phyloP scores from a whole-genome alignment of 2,113 vertebrate genomes.

The Cephalopholis sonnerati region DNA sequence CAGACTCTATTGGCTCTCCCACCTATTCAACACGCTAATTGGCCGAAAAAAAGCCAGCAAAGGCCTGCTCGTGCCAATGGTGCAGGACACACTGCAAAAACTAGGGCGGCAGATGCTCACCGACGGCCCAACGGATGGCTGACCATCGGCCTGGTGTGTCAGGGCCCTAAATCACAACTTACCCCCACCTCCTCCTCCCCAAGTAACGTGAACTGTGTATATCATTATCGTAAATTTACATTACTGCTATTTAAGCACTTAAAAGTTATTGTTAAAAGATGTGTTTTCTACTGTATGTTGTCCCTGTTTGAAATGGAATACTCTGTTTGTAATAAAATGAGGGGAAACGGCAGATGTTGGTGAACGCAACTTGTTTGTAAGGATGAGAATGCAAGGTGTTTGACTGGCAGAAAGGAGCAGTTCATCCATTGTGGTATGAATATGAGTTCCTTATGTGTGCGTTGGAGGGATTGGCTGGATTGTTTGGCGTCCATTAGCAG shows the following conservation, averaged over 20 bases:
- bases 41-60: no score
- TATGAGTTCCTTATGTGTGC: constrained; percentile 44
- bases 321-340: constrained; percentile 76
- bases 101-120: no score
- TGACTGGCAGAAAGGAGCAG: constrained; percentile 10
- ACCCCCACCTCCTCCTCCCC: background rate
- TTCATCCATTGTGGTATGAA: constrained; percentile 11
- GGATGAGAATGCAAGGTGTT: constrained; percentile 14
- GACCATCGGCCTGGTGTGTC: no score
- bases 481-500: constrained; percentile 63
- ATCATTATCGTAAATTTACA: constrained; percentile 43
- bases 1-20: no score
- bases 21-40: no score
- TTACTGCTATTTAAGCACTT: constrained; percentile 42
- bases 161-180: background rate
- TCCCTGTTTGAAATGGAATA: constrained; percentile 45
- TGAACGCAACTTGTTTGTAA: constrained; percentile 11
- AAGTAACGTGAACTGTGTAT: constrained; percentile 35
- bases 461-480: constrained; percentile 38
- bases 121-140: no score
- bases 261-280: constrained; percentile 12
- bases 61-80: no score
- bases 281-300: constrained; percentile 69
- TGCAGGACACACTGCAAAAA: no score
- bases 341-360: constrained; percentile 26